These are phyloP conservation scores for Thermophis baileyi DNA, from an alignment of 2,113 vertebrate genomes.

Conservation along the genomic window DNA sequence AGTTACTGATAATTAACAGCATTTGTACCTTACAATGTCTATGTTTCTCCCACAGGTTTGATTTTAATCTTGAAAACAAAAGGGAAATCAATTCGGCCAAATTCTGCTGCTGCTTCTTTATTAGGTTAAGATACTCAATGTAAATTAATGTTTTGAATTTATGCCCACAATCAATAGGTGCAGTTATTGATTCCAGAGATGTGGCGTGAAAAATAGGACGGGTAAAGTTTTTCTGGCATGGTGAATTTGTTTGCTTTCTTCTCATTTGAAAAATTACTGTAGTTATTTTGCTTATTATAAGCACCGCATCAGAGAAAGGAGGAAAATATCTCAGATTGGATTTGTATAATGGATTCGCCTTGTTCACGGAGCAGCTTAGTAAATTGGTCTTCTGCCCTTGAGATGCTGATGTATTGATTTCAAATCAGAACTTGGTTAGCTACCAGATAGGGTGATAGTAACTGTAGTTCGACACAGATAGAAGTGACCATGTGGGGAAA, in stretches of 20 bases:
- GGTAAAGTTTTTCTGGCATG: slow-evolving; percentile 57
- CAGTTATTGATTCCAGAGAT: slow-evolving; percentile 66
- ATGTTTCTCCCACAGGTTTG: neutral
- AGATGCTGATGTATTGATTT: neutral
- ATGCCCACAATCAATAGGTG: slow-evolving; percentile 65
- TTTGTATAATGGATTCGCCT: neutral
- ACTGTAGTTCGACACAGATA: neutral
- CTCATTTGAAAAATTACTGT: slow-evolving; percentile 34
- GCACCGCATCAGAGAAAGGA: neutral
- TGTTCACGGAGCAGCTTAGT: neutral
- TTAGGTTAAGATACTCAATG: slow-evolving; percentile 64
- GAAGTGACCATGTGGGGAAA: neutral
- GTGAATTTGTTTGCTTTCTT: slow-evolving; percentile 41
- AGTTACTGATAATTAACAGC: slow-evolving; percentile 58
- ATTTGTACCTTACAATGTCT: slow-evolving; percentile 34
- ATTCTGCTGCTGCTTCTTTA: slow-evolving; percentile 66
- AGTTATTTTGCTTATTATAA: slow-evolving; percentile 42
- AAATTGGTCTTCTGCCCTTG: neutral
- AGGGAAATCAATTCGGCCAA: slow-evolving; percentile 67
- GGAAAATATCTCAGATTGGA: neutral
- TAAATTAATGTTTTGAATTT: slow-evolving; percentile 74
- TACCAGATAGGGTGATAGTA: neutral
- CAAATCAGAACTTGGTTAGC: neutral
- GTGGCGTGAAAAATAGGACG: slow-evolving; percentile 54
- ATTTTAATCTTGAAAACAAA: slow-evolving; percentile 65